Evolutionary conservation across 2,113 vertebrate genomes (phyloP).

Genomic region (Ceyx cyanopectus): DNA sequence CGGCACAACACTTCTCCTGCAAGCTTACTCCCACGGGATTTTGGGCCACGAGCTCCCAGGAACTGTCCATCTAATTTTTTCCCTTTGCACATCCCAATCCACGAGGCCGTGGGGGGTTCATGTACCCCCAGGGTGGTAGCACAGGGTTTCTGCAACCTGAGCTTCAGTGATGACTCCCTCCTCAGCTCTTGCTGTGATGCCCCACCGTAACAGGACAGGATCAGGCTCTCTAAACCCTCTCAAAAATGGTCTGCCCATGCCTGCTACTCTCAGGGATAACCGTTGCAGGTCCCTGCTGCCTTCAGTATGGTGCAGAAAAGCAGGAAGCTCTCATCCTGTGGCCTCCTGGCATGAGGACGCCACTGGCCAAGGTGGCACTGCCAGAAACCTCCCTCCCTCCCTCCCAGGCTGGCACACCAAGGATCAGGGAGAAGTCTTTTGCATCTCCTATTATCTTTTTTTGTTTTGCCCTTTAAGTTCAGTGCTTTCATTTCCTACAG

Average conservation of each 20-base stretch:
- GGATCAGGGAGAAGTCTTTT: neutral
- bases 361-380: neutral
- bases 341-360: neutral
- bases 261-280: neutral
- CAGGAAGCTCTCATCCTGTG: rapidly evolving
- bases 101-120: too few species aligned
- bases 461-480: neutral
- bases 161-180: neutral
- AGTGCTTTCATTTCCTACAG: neutral
- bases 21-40: neutral
- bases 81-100: neutral
- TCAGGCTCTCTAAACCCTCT: neutral
- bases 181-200: neutral
- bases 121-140: neutral
- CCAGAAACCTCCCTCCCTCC: neutral
- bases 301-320: neutral
- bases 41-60: neutral
- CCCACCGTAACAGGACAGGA: neutral
- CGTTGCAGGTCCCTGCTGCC: neutral
- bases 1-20: neutral
- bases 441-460: neutral
- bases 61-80: rapidly evolving
- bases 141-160: neutral
- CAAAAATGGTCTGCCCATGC: neutral
- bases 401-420: neutral